A percentile compares a stretch with the other conserved stretches of the same genome.
Conservation (phyloP, 2,888 invertebrate genomes). For the Habrosyne pyritoides region DNA sequence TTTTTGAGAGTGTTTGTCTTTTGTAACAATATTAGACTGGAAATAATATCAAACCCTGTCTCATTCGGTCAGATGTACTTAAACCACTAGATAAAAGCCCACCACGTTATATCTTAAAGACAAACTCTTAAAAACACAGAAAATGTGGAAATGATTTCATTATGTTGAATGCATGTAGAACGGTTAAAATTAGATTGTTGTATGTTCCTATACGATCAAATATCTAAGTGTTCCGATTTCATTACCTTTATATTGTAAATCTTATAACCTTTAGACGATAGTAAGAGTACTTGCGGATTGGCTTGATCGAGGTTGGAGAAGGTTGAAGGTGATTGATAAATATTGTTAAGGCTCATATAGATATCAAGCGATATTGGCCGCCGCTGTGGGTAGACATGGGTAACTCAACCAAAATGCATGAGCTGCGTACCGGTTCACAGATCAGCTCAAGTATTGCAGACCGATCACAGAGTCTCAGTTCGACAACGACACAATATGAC, state of each 20-base stretch:
- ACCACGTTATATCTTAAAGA: background rate
- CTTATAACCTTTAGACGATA: slow-evolving; percentile 26
- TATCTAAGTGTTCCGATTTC: slow-evolving; percentile 31
- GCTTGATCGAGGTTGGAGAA: background rate
- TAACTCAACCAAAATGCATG: too few species aligned
- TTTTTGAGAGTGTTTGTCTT: slow-evolving; percentile 1
- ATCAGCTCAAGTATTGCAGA: too few species aligned
- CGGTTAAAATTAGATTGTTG: background rate
- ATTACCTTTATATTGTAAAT: slow-evolving; percentile 28
- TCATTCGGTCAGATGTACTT: slow-evolving; percentile 1
- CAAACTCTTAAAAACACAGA: background rate
- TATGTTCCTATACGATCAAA: slow-evolving; percentile 8
- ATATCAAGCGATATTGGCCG: too few species aligned
- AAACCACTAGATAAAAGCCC: background rate
- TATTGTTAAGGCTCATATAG: too few species aligned
- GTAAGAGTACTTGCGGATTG: background rate
- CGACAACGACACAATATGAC: too few species aligned
- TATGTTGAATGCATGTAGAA: slow-evolving; percentile 1
- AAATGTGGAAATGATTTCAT: background rate
- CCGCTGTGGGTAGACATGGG: too few species aligned
- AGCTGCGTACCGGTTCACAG: too few species aligned
- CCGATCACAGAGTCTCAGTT: too few species aligned
- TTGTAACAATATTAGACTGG: background rate
- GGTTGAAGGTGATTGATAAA: too few species aligned
- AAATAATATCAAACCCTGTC: background rate